phyloP scores from a whole-genome alignment of 2,113 vertebrate genomes.

The Hypocryptadius cinnamomeus region DNA sequence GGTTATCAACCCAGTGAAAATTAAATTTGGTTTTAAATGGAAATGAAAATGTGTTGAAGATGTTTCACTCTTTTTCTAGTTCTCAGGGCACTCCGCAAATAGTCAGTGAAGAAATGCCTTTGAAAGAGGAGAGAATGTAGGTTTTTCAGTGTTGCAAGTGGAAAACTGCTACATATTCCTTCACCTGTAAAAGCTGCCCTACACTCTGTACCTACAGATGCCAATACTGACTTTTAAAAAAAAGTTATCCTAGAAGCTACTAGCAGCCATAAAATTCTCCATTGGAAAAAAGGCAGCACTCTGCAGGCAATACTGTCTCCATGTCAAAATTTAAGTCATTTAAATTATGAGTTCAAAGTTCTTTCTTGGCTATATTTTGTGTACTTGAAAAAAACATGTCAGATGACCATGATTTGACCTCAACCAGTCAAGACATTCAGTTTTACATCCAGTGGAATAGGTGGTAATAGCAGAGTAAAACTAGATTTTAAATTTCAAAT shows the following conservation, averaged over 20 bases:
- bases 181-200: background rate
- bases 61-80: background rate
- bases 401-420: background rate
- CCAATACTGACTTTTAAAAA: background rate
- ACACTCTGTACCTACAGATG: background rate
- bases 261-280: background rate
- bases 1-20: background rate
- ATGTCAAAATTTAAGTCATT: background rate
- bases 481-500: conserved; percentile 1
- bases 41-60: background rate
- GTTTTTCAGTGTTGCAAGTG: background rate
- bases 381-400: background rate
- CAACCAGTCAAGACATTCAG: background rate
- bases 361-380: background rate
- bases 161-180: background rate
- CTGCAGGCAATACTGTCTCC: background rate
- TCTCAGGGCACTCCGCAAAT: background rate
- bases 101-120: background rate
- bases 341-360: background rate
- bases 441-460: background rate
- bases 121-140: background rate
- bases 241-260: background rate
- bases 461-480: background rate
- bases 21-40: background rate
- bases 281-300: background rate